A percentile compares a stretch with the other conserved stretches of the same genome.
Evolutionary conservation across 1,140 invertebrate genomes (phyloP).

Genomic region (Drosophila saltans): DNA sequence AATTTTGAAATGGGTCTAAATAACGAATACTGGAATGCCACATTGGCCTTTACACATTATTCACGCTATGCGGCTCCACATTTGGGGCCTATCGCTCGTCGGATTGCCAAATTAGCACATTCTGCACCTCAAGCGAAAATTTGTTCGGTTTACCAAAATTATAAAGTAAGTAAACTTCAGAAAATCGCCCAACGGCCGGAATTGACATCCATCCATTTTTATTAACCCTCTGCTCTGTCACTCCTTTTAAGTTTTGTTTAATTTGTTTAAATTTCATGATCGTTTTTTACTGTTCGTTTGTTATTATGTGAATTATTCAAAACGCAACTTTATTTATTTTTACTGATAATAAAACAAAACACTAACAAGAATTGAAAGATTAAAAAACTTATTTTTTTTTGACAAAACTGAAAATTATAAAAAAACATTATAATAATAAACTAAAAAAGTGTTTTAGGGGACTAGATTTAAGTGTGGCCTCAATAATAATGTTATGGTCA

Average conservation of each 20-base stretch:
- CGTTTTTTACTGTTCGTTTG: conserved; percentile 58
- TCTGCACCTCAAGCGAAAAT: conserved; percentile 86
- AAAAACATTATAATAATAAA: no score
- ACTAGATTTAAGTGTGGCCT: no score
- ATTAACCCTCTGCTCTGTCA: background rate
- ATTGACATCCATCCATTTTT: conserved; percentile 78
- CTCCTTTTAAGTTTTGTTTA: conserved; percentile 59
- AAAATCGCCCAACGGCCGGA: conserved; percentile 86
- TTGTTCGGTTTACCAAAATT: conserved; percentile 87
- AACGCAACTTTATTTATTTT: background rate
- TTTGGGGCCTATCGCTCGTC: conserved; percentile 85
- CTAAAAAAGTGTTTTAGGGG: no score
- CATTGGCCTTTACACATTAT: conserved; percentile 85
- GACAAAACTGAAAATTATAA: no score
- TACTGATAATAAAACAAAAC: background rate
- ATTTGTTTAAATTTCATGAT: conserved; percentile 69
- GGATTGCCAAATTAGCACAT: conserved; percentile 85
- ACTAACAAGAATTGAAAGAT: background rate
- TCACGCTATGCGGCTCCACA: conserved; percentile 86
- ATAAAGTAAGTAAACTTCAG: conserved; percentile 85
- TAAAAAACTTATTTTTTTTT: background rate
- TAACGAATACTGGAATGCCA: conserved; percentile 85
- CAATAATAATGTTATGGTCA: no score
- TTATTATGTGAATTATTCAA: conserved; percentile 1
- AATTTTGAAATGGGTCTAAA: conserved; percentile 74